phyloP scores from a whole-genome alignment of 1,140 invertebrate genomes.

The Arctopsyche grandis region DNA sequence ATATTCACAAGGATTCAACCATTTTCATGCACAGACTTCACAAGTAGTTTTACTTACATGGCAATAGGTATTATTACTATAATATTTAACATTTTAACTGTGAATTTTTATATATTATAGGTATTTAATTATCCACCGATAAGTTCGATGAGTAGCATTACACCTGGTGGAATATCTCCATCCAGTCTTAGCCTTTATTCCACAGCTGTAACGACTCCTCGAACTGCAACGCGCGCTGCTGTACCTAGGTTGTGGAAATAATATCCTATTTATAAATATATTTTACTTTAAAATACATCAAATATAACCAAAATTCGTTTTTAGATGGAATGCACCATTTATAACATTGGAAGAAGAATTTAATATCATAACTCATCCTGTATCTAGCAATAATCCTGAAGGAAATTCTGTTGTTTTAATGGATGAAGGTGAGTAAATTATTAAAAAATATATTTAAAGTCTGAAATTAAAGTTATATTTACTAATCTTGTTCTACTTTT shows the following conservation, averaged over 20 bases:
- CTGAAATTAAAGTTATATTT: not conserved
- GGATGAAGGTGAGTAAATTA: conserved; percentile 70
- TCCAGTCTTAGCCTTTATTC: conserved; percentile 90
- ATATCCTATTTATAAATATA: conserved; percentile 53
- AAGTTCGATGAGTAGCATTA: conserved; percentile 53
- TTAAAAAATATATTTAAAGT: not conserved
- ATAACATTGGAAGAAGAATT: conserved; percentile 94
- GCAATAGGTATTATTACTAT: conserved; percentile 3
- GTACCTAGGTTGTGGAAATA: conserved; percentile 42
- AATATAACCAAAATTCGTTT: no score
- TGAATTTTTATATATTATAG: conserved; percentile 66
- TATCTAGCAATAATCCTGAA: conserved; percentile 70
- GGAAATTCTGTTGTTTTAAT: conserved; percentile 75
- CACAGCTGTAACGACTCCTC: conserved; percentile 79
- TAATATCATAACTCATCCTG: conserved; percentile 86
- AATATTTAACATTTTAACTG: not conserved
- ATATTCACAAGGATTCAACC: conserved; percentile 79
- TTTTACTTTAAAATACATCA: not conserved
- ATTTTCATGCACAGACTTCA: conserved; percentile 89
- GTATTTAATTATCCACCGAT: conserved; percentile 79
- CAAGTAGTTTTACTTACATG: conserved; percentile 74
- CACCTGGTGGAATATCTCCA: conserved; percentile 69
- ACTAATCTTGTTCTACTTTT: not conserved
- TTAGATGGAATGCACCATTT: conserved; percentile 87
- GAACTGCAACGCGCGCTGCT: conserved; percentile 68